phyloP scores from a whole-genome alignment of 2,888 invertebrate species.

The Acrobasis consociella region DNA sequence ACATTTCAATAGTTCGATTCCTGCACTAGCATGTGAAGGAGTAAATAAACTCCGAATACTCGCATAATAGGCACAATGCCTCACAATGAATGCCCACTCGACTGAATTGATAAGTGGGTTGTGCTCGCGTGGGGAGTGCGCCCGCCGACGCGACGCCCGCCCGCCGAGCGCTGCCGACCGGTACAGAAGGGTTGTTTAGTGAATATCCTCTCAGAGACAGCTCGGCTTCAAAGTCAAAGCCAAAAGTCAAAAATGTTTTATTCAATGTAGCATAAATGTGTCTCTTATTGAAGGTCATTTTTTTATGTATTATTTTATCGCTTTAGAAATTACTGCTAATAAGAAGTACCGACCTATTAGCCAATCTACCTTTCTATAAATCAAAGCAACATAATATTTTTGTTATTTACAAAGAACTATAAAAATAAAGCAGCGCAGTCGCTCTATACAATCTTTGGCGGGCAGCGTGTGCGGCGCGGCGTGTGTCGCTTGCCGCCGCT shows the following conservation, averaged over 20 bases:
- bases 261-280: too few relatives aligned
- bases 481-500: slow-evolving; percentile 55
- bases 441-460: slow-evolving; percentile 42
- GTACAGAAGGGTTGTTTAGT: slow-evolving; percentile 16
- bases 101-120: slow-evolving; percentile 81
- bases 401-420: too few relatives aligned
- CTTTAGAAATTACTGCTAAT: too few relatives aligned
- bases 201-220: slow-evolving; percentile 7
- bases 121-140: slow-evolving; percentile 56
- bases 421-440: too few relatives aligned
- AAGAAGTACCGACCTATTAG: not conserved
- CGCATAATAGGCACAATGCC: slow-evolving; percentile 74
- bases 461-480: slow-evolving; percentile 45
- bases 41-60: slow-evolving; percentile 72
- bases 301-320: too few relatives aligned
- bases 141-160: slow-evolving; percentile 60
- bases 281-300: too few relatives aligned
- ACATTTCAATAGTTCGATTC: slow-evolving; percentile 33
- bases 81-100: slow-evolving; percentile 79
- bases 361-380: too few relatives aligned
- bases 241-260: too few relatives aligned
- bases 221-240: not conserved
- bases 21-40: slow-evolving; percentile 58
- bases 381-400: too few relatives aligned
- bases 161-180: slow-evolving; percentile 49